These are phyloP conservation scores for Meloe dianella DNA, from an alignment of 2,888 invertebrate species.

Conservation along the genomic window DNA sequence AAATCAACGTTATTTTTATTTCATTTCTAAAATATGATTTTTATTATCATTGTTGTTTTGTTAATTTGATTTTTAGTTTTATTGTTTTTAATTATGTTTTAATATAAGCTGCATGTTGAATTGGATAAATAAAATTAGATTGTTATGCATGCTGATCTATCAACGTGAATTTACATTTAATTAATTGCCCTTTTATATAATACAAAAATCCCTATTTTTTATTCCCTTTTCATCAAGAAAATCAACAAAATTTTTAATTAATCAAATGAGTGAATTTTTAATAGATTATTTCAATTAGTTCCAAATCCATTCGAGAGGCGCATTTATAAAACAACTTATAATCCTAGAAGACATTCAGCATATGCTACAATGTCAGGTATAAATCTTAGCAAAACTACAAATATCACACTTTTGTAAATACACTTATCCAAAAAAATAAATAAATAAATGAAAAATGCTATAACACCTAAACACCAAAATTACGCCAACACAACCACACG, in stretches of 20 bases:
- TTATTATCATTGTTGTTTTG: background rate
- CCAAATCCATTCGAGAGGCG: constrained; percentile 61
- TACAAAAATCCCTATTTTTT: background rate
- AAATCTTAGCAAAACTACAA: constrained; percentile 9
- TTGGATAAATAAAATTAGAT: background rate
- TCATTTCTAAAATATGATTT: background rate
- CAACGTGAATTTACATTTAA: background rate
- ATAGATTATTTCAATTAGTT: constrained; percentile 56
- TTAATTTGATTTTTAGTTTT: background rate
- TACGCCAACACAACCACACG: background rate
- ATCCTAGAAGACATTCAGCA: constrained; percentile 59
- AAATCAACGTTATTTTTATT: background rate
- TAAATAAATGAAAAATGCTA: background rate
- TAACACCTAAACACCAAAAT: background rate
- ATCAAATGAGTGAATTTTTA: constrained; percentile 39
- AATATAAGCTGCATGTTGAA: background rate
- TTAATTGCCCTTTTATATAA: background rate
- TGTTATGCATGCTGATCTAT: background rate
- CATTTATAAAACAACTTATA: constrained; percentile 58
- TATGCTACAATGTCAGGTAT: constrained; percentile 59
- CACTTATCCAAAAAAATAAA: background rate
- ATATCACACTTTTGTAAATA: constrained; percentile 8
- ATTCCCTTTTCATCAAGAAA: background rate
- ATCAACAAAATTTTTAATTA: constrained; percentile 10
- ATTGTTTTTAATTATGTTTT: background rate